Percentiles rank a stretch among this genome's conserved stretches.
Conservation (phyloP, 2,113 vertebrate species). For the Nyctereutes procyonoides region DNA sequence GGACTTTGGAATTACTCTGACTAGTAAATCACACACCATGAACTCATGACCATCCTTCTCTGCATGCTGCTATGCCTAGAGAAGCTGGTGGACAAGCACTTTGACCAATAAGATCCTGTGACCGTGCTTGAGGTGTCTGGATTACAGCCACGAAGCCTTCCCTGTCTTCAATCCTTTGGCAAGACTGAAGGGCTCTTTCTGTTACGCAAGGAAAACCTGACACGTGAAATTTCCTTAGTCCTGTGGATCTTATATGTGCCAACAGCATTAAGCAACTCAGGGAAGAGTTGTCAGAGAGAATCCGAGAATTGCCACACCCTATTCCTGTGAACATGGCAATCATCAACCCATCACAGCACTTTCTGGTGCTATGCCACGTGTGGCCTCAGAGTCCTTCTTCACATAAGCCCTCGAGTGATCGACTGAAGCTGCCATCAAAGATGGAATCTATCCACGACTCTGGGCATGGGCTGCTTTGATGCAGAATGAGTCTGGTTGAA, state of each 20-base stretch:
- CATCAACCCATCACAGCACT: not conserved
- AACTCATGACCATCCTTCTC: not conserved
- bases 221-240: not conserved
- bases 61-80: fast-evolving
- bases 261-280: not conserved
- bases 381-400: not conserved
- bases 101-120: not conserved
- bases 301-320: not conserved
- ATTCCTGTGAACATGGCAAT: not conserved
- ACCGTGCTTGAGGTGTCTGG: not conserved
- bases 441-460: not conserved
- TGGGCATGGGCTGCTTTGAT: not conserved
- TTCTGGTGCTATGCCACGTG: not conserved
- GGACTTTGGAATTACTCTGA: not conserved
- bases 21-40: not conserved
- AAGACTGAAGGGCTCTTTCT: not conserved
- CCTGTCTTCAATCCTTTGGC: not conserved
- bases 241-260: not conserved
- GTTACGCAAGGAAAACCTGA: not conserved
- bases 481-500: not conserved
- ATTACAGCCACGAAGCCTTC: not conserved
- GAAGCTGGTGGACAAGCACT: not conserved
- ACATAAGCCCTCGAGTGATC: not conserved
- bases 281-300: not conserved
- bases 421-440: not conserved